phyloP scores from a whole-genome alignment of 2,888 invertebrate genomes.

The Machimus atricapillus region DNA sequence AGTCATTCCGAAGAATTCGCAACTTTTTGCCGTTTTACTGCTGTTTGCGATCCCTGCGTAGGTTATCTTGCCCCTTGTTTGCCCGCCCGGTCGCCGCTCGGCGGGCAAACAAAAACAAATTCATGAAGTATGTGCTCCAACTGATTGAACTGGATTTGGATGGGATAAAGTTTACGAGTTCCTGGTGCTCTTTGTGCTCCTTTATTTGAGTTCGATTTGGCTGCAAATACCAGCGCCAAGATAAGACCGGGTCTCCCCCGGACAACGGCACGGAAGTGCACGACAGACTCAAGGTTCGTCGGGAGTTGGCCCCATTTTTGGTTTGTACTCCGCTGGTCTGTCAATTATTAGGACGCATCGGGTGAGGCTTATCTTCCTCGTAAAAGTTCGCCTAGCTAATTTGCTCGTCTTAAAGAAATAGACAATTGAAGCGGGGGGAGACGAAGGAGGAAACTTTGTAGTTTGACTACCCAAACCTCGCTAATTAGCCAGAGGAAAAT shows the following conservation, averaged over 20 bases:
- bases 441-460: background rate
- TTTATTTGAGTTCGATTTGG: conserved; percentile 43
- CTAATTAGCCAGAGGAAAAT: background rate
- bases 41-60: conserved; percentile 25
- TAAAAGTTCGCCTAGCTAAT: background rate
- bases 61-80: background rate
- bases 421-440: background rate
- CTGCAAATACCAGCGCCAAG: conserved; percentile 19
- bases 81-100: background rate
- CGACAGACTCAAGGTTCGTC: background rate
- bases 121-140: conserved; percentile 36
- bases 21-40: conserved; percentile 42
- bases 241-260: background rate
- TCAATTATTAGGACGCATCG: background rate
- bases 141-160: conserved; percentile 45
- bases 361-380: background rate
- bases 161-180: conserved; percentile 46
- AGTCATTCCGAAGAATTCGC: conserved; percentile 44
- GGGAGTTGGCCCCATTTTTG: background rate
- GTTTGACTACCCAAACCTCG: background rate
- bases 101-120: conserved; percentile 28
- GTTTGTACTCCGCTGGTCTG: background rate
- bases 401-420: background rate
- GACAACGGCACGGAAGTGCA: background rate
- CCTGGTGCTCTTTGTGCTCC: conserved; percentile 43